Evolutionary conservation across 2,888 invertebrate species (phyloP), one percentile per base, ranked within the genome.

Genomic region (Orthosia cruda): DNA sequence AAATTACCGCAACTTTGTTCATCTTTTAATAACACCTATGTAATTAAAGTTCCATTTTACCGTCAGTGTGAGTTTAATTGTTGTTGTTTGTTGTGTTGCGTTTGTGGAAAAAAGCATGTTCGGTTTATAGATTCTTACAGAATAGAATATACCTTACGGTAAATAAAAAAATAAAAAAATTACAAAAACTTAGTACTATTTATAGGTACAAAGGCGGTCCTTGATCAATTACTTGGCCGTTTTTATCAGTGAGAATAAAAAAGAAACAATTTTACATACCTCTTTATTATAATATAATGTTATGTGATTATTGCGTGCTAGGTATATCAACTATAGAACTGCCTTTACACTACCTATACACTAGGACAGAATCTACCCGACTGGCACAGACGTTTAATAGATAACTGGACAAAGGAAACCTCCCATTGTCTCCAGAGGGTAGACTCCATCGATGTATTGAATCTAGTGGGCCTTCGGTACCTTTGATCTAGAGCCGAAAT

Each of bases 351-450:
- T 52, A 40, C 12, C n/a, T 47, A 20, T 18, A 58, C 13, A 57
- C 7, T 16, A 55, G 20, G 40, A 58, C 23, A 59, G 49, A 16
- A 23, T 45, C 61, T 62, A 23, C n/a, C 26, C 18, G 16, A 12
- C 61, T 52, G 49, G 49, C 47, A 23, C n/a, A 40, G 55, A 84
- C 66, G 62, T 66, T 26, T 26, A 26, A 26, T 26, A 26, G 79
- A 81, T 79, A 81, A 73, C 61, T 66, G 67, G 71, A 85, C 77
- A 82, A 77, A 82, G 80, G 64, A 59, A 71, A 74, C 23, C 13
- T 47, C 12, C 67, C 47, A 74, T 87, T 75, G 74, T 77, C 66
- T 79, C 61, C 18, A n/a, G 61, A 73, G n/a, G 68, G 55, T 65
- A 54, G n/a, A 47, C 18, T 64, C 26, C 69, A 66, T 57, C 32